These are phyloP conservation scores for Hyperoodon ampullatus DNA, from an alignment of 2,113 vertebrate genomes.

Conservation along the genomic window DNA sequence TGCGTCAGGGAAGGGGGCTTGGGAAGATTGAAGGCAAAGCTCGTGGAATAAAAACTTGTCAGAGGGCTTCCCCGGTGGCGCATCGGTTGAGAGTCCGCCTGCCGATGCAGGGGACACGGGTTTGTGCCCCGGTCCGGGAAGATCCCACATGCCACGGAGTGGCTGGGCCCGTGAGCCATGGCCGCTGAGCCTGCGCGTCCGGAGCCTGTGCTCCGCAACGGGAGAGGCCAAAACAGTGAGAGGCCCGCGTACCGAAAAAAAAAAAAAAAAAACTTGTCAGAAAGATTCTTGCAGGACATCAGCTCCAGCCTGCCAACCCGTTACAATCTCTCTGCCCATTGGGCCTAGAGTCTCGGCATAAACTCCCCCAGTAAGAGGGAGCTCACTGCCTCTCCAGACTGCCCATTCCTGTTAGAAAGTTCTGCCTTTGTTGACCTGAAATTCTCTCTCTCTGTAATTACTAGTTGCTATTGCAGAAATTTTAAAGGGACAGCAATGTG, in stretches of 20 bases:
- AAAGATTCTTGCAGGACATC: background rate
- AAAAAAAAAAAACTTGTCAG: background rate
- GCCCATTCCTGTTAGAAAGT: background rate
- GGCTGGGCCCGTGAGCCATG: too few relatives aligned
- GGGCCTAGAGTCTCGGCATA: background rate
- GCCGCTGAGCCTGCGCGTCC: too few relatives aligned
- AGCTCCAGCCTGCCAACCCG: background rate
- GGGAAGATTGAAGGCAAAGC: background rate
- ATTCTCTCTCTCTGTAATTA: background rate
- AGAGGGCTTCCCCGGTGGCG: too few relatives aligned
- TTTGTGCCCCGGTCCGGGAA: too few relatives aligned
- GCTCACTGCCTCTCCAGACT: background rate
- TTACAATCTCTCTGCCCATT: background rate
- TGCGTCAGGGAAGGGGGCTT: background rate
- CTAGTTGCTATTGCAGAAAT: background rate
- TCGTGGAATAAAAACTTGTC: background rate
- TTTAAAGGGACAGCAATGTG: background rate
- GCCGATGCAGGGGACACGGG: too few relatives aligned
- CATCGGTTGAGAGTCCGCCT: too few relatives aligned
- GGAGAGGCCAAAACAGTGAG: too few relatives aligned
- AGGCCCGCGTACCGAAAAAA: too few relatives aligned
- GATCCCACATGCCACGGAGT: too few relatives aligned
- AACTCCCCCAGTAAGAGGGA: background rate
- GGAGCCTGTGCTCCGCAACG: too few relatives aligned
- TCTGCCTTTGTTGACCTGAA: background rate